Conservation (phyloP, 2,113 vertebrate species). For the Ranitomeya imitator region DNA sequence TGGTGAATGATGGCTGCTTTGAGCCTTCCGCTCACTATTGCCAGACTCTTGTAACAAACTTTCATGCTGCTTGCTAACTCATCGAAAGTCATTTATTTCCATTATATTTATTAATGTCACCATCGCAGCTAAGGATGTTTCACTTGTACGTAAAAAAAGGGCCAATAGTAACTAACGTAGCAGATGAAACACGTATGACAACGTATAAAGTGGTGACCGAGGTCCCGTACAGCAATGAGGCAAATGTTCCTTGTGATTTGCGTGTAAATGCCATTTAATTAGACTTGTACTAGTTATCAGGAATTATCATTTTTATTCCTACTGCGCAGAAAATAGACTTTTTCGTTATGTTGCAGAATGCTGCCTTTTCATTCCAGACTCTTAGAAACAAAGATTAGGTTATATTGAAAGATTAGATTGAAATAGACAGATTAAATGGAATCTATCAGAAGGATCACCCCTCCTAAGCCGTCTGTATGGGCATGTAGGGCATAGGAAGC, state of each 20-base stretch:
- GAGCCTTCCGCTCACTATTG: slow-evolving; percentile 7
- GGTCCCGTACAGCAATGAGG: background rate
- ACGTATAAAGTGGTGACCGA: background rate
- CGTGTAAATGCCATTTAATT: background rate
- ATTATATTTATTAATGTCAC: background rate
- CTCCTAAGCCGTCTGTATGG: too few relatives aligned
- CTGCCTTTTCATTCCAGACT: background rate
- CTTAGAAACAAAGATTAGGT: background rate
- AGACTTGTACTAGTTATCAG: background rate
- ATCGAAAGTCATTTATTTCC: background rate
- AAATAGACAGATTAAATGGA: background rate
- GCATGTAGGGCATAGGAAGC: too few relatives aligned
- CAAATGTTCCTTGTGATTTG: background rate
- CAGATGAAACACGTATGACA: background rate
- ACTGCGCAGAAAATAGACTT: too few relatives aligned
- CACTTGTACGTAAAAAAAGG: background rate
- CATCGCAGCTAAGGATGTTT: background rate
- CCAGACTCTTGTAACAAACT: background rate
- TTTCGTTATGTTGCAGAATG: background rate
- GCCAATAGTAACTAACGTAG: background rate
- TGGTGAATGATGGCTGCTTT: background rate
- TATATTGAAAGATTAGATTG: too few relatives aligned
- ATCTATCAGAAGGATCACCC: too few relatives aligned
- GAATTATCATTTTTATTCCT: too few relatives aligned
- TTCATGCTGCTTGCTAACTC: slow-evolving; percentile 25